Conservation (phyloP, 1,140 invertebrate species). For the Bombus haemorrhoidalis region DNA sequence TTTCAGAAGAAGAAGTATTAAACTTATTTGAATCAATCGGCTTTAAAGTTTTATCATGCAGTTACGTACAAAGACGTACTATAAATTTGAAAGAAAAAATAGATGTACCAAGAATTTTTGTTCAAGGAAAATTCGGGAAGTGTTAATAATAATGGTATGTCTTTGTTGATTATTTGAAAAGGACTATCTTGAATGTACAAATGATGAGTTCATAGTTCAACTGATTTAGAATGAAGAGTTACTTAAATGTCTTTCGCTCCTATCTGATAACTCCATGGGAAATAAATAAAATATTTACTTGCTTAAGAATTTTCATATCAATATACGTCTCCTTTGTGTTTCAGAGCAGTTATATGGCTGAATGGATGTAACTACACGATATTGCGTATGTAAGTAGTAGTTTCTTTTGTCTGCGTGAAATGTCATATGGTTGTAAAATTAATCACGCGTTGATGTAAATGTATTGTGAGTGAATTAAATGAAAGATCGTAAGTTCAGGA, state of each 20-base stretch:
- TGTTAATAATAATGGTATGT: constrained; percentile 68
- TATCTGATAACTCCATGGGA: constrained; percentile 66
- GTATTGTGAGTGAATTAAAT: background rate
- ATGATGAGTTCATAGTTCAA: constrained; percentile 81
- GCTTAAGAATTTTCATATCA: background rate
- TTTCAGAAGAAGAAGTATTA: constrained; percentile 87
- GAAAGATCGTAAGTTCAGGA: background rate
- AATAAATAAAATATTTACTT: background rate
- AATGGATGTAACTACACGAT: background rate
- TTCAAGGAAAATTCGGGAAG: constrained; percentile 94
- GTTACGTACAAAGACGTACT: constrained; percentile 93
- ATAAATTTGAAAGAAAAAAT: constrained; percentile 96
- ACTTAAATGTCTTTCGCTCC: constrained; percentile 72
- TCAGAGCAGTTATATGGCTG: background rate
- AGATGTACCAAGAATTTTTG: constrained; percentile 94
- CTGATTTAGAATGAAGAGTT: constrained; percentile 70
- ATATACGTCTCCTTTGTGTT: constrained; percentile 6
- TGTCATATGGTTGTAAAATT: background rate
- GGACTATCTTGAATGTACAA: background rate
- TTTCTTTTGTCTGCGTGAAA: background rate
- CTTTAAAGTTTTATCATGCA: constrained; percentile 87
- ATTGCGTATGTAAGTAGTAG: constrained; percentile 1
- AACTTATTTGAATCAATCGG: constrained; percentile 86
- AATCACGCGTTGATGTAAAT: background rate
- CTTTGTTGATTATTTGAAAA: constrained; percentile 10